phyloP scores from a whole-genome alignment of 2,797 vertebrate species.

The Anabacerthia variegaticeps region DNA sequence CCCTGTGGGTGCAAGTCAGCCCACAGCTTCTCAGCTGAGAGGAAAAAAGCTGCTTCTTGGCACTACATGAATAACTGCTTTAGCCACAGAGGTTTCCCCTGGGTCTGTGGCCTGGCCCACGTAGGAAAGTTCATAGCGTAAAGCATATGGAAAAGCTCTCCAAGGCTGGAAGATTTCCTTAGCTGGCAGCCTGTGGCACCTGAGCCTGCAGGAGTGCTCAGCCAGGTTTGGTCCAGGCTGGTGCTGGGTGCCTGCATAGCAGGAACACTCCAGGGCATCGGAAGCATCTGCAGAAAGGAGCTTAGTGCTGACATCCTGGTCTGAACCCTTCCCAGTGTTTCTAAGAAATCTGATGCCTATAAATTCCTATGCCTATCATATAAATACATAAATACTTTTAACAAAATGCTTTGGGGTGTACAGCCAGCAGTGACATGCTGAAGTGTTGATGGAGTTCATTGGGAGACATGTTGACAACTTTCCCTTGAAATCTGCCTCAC shows the following conservation, averaged over 20 bases:
- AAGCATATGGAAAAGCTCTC: not conserved
- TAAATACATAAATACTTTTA: constrained; percentile 54
- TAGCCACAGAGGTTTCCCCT: not conserved
- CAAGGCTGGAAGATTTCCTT: not conserved
- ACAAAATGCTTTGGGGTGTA: not conserved
- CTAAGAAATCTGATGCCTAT: not conserved
- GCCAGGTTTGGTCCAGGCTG: not conserved
- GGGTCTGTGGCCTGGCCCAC: not conserved
- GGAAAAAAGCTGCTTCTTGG: not conserved
- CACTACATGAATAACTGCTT: not conserved
- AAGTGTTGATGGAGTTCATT: not conserved
- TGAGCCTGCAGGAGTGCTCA: not conserved
- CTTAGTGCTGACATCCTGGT: not conserved
- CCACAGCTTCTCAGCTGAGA: not conserved
- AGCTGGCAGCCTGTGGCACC: not conserved
- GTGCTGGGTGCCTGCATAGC: not conserved
- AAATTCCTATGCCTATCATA: not conserved
- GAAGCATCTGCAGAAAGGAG: not conserved
- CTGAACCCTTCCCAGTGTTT: not conserved
- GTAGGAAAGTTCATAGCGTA: not conserved
- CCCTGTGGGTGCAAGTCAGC: not conserved
- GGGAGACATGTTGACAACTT: not conserved
- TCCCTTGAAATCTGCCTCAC: not conserved
- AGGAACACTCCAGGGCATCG: not conserved
- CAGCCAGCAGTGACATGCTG: not conserved